phyloP scores from a whole-genome alignment of 2,113 vertebrate species.

The Hydrolagus affinis region DNA sequence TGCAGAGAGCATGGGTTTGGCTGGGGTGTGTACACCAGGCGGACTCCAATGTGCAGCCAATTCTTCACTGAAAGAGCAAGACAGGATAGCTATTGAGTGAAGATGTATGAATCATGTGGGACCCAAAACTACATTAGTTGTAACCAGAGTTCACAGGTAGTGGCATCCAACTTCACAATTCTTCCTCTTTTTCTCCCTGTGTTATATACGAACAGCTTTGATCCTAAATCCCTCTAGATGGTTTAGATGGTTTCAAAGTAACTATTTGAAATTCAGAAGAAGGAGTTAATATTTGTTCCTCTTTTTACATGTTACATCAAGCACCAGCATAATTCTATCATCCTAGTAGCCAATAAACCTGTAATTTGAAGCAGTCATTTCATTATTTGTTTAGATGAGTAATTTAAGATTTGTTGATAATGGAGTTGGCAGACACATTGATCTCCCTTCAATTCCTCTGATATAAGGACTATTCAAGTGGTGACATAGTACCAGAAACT shows the following conservation, averaged over 20 bases:
- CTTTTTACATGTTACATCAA: neutral
- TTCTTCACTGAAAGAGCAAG: too few species aligned
- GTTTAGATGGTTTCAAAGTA: neutral
- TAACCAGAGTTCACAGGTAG: too few species aligned
- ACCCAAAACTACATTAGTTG: too few species aligned
- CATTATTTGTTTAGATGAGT: neutral
- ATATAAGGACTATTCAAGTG: neutral
- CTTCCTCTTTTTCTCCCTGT: too few species aligned
- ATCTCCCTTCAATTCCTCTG: neutral
- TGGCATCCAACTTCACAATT: too few species aligned
- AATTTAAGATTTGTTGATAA: too few species aligned
- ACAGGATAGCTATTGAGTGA: too few species aligned
- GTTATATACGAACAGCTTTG: too few species aligned
- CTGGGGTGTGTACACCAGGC: neutral
- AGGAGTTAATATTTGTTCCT: neutral
- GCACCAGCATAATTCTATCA: neutral
- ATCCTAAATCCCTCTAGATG: neutral
- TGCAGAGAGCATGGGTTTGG: neutral
- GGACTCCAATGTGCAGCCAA: neutral
- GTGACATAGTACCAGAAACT: neutral
- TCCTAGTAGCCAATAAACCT: neutral
- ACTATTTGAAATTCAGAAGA: neutral
- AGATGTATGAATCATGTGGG: too few species aligned
- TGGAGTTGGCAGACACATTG: neutral
- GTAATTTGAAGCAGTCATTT: neutral